Evolutionary conservation across 1,140 invertebrate species (phyloP), one percentile per base, ranked within the genome.

Genomic region (Physella acuta): DNA sequence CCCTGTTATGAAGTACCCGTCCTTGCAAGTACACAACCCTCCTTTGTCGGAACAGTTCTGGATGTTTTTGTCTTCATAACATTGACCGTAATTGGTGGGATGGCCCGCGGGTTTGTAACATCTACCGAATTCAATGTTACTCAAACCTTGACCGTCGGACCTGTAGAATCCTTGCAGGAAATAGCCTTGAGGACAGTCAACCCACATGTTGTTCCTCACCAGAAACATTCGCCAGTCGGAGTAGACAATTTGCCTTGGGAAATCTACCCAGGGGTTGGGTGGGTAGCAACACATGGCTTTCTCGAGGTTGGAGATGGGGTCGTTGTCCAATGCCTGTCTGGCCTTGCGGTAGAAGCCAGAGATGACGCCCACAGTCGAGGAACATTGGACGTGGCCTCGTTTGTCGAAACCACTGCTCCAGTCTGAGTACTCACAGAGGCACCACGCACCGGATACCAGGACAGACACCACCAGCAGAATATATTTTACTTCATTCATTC

Each of bases 141-240:
- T 11, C 17, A 60, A 24, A 3, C 14, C 4, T 11, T 24, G 11
- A 31, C 24, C 33, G 8, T 20, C 33, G 8, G 8, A 11, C 24
- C 58, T 28, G 31, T 60, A 60, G 4, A 60, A 36, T 30, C 58
- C 58, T 60, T 33, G 58, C 17, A 60, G 30, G 31, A 60, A 60
- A 31, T 60, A 60, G 11, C 58, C 58, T 16, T 3, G 8, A 33
- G 24, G 58, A 60, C 58, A 60, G 11, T 3, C 8, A 11, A 16
- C 33, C 58, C 58, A 60, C 11, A 3, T 17, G 31, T 60, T 24
- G 30, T 61, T 39, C 20, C 2, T 26, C n/a, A 37, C 59, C n/a
- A 61, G 39, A n/a, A 8, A 2, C 3, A 4, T 4, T 8, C 2
- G 14, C 59, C 59, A 61, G 33, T 61, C 59, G 2, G 31, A 17